Evolutionary conservation across 2,797 vertebrate species (phyloP).

Genomic region (Chaetophractus vellerosus): DNA sequence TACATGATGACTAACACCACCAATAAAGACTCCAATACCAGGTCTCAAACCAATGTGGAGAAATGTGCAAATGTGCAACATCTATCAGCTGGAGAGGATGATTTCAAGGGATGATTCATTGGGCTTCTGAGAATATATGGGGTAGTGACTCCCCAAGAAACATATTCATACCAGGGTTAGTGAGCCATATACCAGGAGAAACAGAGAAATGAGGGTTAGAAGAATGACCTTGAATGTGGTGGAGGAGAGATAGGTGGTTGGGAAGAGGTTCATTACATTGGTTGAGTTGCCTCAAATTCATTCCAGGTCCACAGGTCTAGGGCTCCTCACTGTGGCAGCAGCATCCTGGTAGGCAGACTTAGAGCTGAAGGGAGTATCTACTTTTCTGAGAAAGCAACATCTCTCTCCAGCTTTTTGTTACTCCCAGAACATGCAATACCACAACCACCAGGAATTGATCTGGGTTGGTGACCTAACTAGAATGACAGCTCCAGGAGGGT

Average conservation of each 20-base stretch:
- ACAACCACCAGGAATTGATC: neutral
- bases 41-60: neutral
- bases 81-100: neutral
- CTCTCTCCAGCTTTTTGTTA: neutral
- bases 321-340: neutral
- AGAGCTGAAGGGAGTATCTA: too few species aligned
- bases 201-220: neutral
- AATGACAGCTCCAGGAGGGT: neutral
- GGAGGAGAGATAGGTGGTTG: neutral
- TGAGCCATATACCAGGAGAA: neutral
- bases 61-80: too few species aligned
- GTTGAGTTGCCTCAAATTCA: neutral
- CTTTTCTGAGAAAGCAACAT: neutral
- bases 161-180: too few species aligned
- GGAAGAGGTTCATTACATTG: neutral
- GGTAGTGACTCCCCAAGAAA: neutral
- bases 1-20: neutral
- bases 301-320: too few species aligned
- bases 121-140: neutral
- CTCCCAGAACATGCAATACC: neutral
- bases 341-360: neutral
- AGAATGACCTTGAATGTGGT: neutral
- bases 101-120: neutral
- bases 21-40: neutral
- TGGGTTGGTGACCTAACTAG: neutral